Evolutionary conservation across 2,888 invertebrate genomes (phyloP), one percentile per base, ranked within the genome.

Genomic region (Cantharis rufa): DNA sequence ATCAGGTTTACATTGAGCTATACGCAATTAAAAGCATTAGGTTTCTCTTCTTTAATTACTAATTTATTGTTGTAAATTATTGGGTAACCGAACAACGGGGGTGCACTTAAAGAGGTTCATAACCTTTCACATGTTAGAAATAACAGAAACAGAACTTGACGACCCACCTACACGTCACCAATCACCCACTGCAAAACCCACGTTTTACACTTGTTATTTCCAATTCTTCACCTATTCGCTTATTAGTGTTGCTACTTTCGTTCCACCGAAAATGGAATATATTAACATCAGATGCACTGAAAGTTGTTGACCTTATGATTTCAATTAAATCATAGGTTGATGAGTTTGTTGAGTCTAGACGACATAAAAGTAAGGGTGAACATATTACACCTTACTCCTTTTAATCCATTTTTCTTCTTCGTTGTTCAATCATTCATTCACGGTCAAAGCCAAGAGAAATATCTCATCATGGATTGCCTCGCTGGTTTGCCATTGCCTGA

Each of bases 131-230:
- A 48, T 48, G 7, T 48, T 48, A 48, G 48, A 48, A 48, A 48
- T 48, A 48, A 48, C 48, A 48, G 48, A 48, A 66, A 21, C 64
- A 66, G 21, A 24, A 66, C 64, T 21, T 66, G 64, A 66, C 64
- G 21, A 66, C 13, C 64, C 18, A 66, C 64, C 64, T 66, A 66
- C 64, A 66, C 64, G 16, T 66, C 64, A 18, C 18, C 18, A 21
- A 66, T 66, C 64, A 66, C 64, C 64, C 64, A 66, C 64, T 18
- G 64, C 48, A 66, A 21, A 15, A 21, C 64, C 64, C 64, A 66
- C 64, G 64, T 66, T 66, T 66, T 66, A 66, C 64, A 66, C 64
- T 66, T 66, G 64, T 66, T 66, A 21, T 66, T 18, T 66, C 64
- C 64, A 66, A 48, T 66, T 66, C 64, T 66, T 66, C 64, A 66